Evolutionary conservation across 2,888 invertebrate genomes (phyloP), one percentile per base, ranked within the genome.

Genomic region (Neocrepidodera transversa): DNA sequence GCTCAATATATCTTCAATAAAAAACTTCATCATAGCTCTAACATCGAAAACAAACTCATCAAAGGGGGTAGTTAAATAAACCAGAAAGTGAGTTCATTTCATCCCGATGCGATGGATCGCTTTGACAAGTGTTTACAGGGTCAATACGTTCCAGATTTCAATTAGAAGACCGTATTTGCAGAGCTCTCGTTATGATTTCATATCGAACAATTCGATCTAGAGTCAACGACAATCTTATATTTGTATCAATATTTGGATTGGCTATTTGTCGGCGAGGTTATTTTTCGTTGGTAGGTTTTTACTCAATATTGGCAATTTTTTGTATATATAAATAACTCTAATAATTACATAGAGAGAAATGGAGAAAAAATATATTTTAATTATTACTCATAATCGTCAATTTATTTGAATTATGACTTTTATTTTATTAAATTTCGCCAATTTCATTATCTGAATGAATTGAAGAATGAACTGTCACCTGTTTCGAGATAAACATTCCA

Each of bases 111-210:
- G 75, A 78, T 77, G 77, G 77, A 77, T 78, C 75, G n/a, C n/a
- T 74, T 67, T 65, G 74, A 77, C 77, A 77, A 79, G 79, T 79
- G 78, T 79, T 79, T 79, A 78, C 79, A 77, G 74, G 78, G 79
- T 79, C 79, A 79, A 79, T 77, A 79, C 71, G 70, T 74, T 72
- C 78, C 77, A 76, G 78, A 78, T 78, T 79, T 45, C 79, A 79
- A 79, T 79, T 79, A 79, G 79, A 76, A 74, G 71, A 70, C 74
- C 71, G 74, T 79, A 79, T 79, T 79, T 79, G 74, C 78, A 68
- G 64, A 76, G 73, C 79, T 76, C 79, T 79, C 78, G 79, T 79
- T 79, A 79, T 78, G 78, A 79, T 79, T 79, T 79, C 78, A 79
- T 79, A 79, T 78, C 78, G 76, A 70, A 77, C 78, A 77, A 76